Evolutionary conservation across 2,113 vertebrate species (phyloP), one percentile per base, ranked within the genome.

Genomic region (Mirza zaza): DNA sequence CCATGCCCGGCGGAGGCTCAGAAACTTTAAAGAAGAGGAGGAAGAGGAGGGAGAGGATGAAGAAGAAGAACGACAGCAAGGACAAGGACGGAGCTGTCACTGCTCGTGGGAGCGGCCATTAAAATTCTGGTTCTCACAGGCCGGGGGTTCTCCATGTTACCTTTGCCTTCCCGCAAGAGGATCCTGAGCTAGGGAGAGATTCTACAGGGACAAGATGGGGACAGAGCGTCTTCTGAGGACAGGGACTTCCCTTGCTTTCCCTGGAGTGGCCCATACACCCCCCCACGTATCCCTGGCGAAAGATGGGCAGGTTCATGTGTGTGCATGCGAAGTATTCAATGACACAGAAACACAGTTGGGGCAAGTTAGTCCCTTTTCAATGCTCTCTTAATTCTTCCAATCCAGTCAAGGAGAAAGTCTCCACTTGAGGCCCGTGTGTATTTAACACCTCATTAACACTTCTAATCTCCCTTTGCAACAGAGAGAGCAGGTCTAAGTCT

Each of bases 391-490:
- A 52, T 80, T 85, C 23, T 34, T 63, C 48, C 65, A 61, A 9
- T 48, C 70, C 23, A 0, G 17, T 21, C 3, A 1, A 18, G 13
- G 65, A 59, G 42, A 42, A 70, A 25, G 83, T 27, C 75, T 67
- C 73, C 39, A 21, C 85, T 61, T 39, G 77, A 8, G 39, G 9
- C 50, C 75, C 34, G 27, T 18, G 0, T 76, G 80, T 79, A 36
- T 23, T 71, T 79, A 59, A 57, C 79, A 94, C 90, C 70, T 68
- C 73, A 29, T 83, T 92, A 80, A 83, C 90, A 83, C 87, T 48
- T 67, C 90, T 59, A 55, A 50, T 61, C 83, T 75, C 81, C 90
- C 57, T 70, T 61, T 88, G 39, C 80, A 83, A 87, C 2, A 18
- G 52, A 89, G 32, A 77, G 32, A 94, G 68, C 48, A 36, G 79